These are phyloP conservation scores for rabbit (Oryctolagus cuniculus) DNA, from an alignment of 2,113 vertebrate genomes.

Conservation along the genomic window mOryCun1.1 NC_091435.1:101032501-101033000, in stretches of 20 bases:
- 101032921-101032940: background rate
- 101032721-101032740: background rate
- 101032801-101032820: background rate
- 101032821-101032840: background rate
- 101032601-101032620: background rate
- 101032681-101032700: background rate
- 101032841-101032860: background rate
- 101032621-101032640: background rate
- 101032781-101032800: background rate
- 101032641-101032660: background rate
- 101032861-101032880: background rate
- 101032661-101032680: background rate
- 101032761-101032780: background rate
- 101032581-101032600: background rate
- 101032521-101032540: background rate
- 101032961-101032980: background rate
- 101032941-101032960: background rate
- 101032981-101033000: background rate
- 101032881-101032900: background rate
- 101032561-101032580: background rate
- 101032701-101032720: constrained; percentile 3
- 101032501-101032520: background rate
- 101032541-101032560: background rate
- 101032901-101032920: background rate
- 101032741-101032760: background rate